Evolutionary conservation across 2,888 invertebrate genomes (phyloP).

Genomic region (Latrodectus elegans): DNA sequence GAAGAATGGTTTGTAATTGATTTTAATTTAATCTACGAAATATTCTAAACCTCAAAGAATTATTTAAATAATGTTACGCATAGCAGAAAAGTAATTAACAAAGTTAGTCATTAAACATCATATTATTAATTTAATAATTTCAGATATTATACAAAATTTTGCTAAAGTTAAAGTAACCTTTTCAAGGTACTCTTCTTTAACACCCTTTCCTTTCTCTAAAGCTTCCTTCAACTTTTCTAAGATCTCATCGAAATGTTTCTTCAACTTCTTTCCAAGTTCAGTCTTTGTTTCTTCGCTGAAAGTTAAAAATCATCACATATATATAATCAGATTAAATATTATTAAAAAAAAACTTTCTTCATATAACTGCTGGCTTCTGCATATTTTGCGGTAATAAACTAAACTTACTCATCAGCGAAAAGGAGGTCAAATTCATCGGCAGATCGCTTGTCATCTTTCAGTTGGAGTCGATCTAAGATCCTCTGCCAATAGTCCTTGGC

Average conservation of each 20-base stretch:
- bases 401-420: conserved; percentile 17
- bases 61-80: no score
- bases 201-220: conserved; percentile 38
- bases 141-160: no score
- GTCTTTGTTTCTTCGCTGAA: background rate
- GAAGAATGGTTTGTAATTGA: no score
- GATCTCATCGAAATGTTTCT: conserved; percentile 12
- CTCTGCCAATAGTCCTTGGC: conserved; percentile 30
- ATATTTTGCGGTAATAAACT: background rate
- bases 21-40: no score
- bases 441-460: background rate
- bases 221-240: conserved; percentile 56
- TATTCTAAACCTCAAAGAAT: no score
- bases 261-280: conserved; percentile 36
- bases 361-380: background rate
- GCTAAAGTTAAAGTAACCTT: conserved; percentile 16
- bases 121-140: no score
- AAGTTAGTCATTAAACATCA: no score
- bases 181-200: conserved; percentile 39
- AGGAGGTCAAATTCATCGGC: background rate
- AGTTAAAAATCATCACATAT: background rate
- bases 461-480: conserved; percentile 14
- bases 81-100: no score
- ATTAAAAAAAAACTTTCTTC: background rate
- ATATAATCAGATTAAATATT: no score